Evolutionary conservation across 2,888 invertebrate genomes (phyloP), one percentile per base, ranked within the genome.

Genomic region (Xestia ashworthii): DNA sequence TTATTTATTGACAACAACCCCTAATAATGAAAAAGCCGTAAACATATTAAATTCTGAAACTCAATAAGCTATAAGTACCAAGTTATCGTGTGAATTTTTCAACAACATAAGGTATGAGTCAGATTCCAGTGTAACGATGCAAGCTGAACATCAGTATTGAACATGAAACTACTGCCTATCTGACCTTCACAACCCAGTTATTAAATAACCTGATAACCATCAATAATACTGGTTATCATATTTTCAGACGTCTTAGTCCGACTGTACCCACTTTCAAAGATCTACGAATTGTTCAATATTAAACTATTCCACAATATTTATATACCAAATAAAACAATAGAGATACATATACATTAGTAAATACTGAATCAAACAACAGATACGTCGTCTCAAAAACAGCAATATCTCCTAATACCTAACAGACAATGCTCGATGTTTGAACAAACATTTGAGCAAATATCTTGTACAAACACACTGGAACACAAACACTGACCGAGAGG

Each of bases 361-460:
- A 73, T 53, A 60, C 50, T 58, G 22, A 50, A 75, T 76, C 38
- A 41, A 69, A 71, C 80, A 74, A 71, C 41, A 81, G 32, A 71
- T 53, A 71, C 25, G n/a, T n/a, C 41, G 22, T 64, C 62, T 75
- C 66, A 65, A 81, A 77, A 77, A 62, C 68, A 81, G 69, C 66
- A 81, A 77, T 84, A 74, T 78, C 78, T 70, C 22, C 44, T 83
- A 83, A 69, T 84, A 50, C 68, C 44, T 71, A 50, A 22, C 41
- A 65, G 64, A 73, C 82, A 85, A 71, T 82, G 32, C 25, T 16
- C 60, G 32, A 66, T 72, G 70, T 75, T 83, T 71, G 82, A 38
- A 73, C 79, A 82, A 82, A 84, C 67, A 78, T 55, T 84, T 50
- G 78, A 32, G 46, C 72, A 75, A 76, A 76, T 46, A 80, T 65